Evolutionary conservation across 2,888 invertebrate species (phyloP), one percentile per base, ranked within the genome.

Genomic region (Chalcosyrphus nemorum): DNA sequence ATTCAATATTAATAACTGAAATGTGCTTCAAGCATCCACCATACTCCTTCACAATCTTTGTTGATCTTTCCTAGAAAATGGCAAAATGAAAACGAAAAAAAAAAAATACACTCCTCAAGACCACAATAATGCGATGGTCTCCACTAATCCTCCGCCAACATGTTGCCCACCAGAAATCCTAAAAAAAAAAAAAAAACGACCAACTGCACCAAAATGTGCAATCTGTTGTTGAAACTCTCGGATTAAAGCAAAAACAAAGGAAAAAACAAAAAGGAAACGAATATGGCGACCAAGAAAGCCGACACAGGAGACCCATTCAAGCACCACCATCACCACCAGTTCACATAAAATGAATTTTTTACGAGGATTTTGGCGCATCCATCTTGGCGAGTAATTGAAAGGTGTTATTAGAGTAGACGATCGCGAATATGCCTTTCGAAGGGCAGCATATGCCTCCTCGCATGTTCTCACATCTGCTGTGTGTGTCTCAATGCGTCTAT

Each of bases 311-410:
- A 27, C 63, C 38, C 57, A 71, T 41, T 63, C 45, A n/a, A n/a
- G n/a, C n/a, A n/a, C n/a, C n/a, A n/a, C n/a, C n/a, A n/a, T n/a
- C 50, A 19, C 71, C 43, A 38, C 43, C 43, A 75, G 75, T 76
- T 81, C 82, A 66, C 52, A 68, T 77, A 76, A 70, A 72, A 72
- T 66, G 66, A 61, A 59, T 65, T 81, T 81, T 71, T 77, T 72
- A 61, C 66, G 78, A 84, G 68, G 74, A 75, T 75, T 84, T 84
- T 78, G 80, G 70, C 84, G 84, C 84, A 80, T 84, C 84, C 80
- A 84, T 80, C 84, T 80, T 80, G 80, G 56, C 80, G 52, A 68
- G 74, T 80, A 84, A 84, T 84, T 84, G 84, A 84, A 84, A 84
- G 84, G 84, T 84, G 80, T 84, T 80, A 84, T 84, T 84, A 84